Evolutionary conservation across 2,888 invertebrate species (phyloP), one percentile per base, ranked within the genome.

Genomic region (Epinotia bilunana): DNA sequence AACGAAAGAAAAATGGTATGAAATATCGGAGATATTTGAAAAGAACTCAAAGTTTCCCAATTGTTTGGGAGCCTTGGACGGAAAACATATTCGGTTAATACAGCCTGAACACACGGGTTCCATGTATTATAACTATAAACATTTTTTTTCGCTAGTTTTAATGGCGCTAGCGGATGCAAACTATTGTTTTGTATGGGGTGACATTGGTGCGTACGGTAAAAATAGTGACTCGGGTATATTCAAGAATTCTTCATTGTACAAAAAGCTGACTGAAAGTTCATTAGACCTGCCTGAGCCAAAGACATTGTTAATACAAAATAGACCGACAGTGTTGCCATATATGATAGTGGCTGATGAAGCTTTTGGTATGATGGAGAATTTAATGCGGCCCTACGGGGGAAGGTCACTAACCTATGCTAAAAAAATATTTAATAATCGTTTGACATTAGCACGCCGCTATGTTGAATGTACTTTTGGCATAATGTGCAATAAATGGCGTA

Each of bases 151-250:
- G 9, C 20, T 18, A 18, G 57, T 57, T 18, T 20, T 57, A 18
- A 20, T 57, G 20, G 57, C 57, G 11, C 18, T 57, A 20, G 20
- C 20, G 11, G 57, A 57, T 20, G 57, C 57, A 18, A 76, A 76
- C 63, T 74, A 78, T 82, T 77, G 76, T 53, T 84, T 85, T 78
- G 82, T 78, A 70, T 82, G 75, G 77, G 74, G 81, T 58, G 79
- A 83, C 77, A 76, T 82, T 72, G 81, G 82, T 33, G 78, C 81
- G 49, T 82, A 82, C 77, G 79, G 79, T 12, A 72, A 77, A 58
- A 55, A 28, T 60, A 73, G 62, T 70, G 76, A 76, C 49, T 69
- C 72, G 20, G 18, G 46, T 13, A 73, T 76, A 49, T 69, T 76
- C 46, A 63, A 76, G 53, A 33, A 69, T 28, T 73, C 72, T 13